Conservation (phyloP, 2,797 vertebrate genomes). For the Thripadectes ignobilis region DNA sequence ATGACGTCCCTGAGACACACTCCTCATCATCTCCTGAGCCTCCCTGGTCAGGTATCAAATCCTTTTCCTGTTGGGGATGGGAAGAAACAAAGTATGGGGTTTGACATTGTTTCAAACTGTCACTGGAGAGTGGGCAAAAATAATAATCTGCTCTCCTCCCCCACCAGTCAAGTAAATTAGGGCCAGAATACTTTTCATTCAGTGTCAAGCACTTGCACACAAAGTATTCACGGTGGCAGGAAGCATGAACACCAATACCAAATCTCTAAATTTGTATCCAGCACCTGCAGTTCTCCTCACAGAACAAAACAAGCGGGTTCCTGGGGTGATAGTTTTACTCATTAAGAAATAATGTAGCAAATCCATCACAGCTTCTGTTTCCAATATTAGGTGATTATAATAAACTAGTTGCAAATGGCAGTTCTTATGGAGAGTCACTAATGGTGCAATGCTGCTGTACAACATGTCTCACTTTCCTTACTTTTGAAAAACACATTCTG, state of each 20-base stretch:
- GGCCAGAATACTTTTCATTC: background rate
- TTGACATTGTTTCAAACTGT: background rate
- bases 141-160: background rate
- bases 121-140: background rate
- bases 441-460: background rate
- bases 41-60: background rate
- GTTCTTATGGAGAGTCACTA: background rate
- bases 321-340: background rate
- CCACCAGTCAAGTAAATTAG: background rate
- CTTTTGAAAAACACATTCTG: background rate
- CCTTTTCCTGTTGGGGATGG: background rate
- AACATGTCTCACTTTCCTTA: background rate
- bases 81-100: background rate
- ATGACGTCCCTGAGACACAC: background rate
- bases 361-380: background rate
- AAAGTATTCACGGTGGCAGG: background rate
- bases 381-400: background rate
- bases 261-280: background rate
- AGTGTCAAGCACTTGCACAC: background rate
- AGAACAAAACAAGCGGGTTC: background rate
- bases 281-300: background rate
- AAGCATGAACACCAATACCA: background rate
- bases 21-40: background rate
- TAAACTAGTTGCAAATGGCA: background rate
- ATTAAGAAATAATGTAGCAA: background rate